phyloP scores from a whole-genome alignment of 2,797 vertebrate species.

The Urophycis tenuis region DNA sequence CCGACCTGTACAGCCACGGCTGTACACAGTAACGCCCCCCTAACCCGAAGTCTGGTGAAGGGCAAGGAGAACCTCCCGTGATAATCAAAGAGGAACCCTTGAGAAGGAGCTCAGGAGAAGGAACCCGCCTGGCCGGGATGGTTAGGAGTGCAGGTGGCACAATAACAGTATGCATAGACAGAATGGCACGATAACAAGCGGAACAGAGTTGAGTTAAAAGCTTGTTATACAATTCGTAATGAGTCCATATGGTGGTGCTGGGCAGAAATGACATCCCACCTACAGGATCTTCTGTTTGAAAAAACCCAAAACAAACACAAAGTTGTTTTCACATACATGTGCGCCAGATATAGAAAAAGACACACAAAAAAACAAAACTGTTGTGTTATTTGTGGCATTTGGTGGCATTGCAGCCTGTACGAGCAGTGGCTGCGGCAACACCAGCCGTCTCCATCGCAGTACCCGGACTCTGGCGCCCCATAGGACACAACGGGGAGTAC shows the following conservation, averaged over 20 bases:
- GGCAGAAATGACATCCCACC: not conserved
- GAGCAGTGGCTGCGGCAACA: conserved; percentile 88
- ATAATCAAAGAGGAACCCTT: not conserved
- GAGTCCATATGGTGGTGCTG: not conserved
- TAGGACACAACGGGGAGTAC: conserved; percentile 86
- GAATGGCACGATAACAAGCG: not conserved
- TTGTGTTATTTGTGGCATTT: not conserved
- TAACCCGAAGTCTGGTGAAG: not conserved
- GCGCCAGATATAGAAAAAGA: not conserved
- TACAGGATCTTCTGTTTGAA: not conserved
- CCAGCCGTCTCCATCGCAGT: conserved; percentile 74
- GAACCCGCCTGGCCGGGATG: no score
- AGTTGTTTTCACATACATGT: not conserved
- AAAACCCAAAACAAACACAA: not conserved
- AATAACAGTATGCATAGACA: not conserved
- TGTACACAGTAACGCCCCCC: no score
- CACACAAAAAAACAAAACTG: not conserved
- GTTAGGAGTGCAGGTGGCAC: no score
- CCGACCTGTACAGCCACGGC: no score
- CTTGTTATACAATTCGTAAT: not conserved
- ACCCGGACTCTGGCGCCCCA: conserved; percentile 81
- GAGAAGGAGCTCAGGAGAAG: not conserved
- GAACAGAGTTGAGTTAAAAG: no score
- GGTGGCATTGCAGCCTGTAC: conserved; percentile 73
- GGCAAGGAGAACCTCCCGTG: not conserved